Base-by-base conservation (phyloP, 2,888 invertebrate species). In the Volucella zonaria region DNA sequence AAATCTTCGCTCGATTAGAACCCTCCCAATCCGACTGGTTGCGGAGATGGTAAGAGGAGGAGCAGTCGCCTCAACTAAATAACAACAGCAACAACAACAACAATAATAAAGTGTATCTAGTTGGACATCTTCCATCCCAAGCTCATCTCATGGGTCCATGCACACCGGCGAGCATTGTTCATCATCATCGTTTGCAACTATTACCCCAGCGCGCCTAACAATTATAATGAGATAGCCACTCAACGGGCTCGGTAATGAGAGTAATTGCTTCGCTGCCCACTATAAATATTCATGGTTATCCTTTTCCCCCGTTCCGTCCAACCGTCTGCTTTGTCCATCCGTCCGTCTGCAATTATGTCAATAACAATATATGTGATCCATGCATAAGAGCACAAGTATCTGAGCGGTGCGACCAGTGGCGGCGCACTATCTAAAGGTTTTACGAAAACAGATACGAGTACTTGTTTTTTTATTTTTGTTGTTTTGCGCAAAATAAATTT, bases 301-400 rank as follows among this genome's bases (percentile, higher is more conserved):
- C 87, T 85, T 80, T 71, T 67, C 75, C 70, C 71, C 51, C 64
- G 9, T 8, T 52, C 52, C 8, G 15, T 45, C 45, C 14, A 56
- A n/a, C 43, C 64, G 23, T 43, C 51, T 23, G 11, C 40, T 18
- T 8, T 58, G 18, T 58, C 56, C 43, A 43, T 45, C 38, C 56
- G 78, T 86, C 87, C 88, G 87, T 87, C 87, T 87, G 87, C 87
- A 89, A 89, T 89, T 89, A 89, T 88, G 88, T 87, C 89, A 89
- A 87, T 88, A 89, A 88, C 88, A 87, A 88, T 87, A 85, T 80
- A 71, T 81, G 71, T 80, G 66, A 85, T 85, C 81, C 31, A 31
- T 31, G 31, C 31, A 31, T 31, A 31, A 6, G 31, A 31, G 6
- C 68, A 71, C 49, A 40, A 71, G 47, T 71, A 73, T 77, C 62